Evolutionary conservation across 1,140 invertebrate genomes (phyloP).

Genomic region (Agrypnia vestita): DNA sequence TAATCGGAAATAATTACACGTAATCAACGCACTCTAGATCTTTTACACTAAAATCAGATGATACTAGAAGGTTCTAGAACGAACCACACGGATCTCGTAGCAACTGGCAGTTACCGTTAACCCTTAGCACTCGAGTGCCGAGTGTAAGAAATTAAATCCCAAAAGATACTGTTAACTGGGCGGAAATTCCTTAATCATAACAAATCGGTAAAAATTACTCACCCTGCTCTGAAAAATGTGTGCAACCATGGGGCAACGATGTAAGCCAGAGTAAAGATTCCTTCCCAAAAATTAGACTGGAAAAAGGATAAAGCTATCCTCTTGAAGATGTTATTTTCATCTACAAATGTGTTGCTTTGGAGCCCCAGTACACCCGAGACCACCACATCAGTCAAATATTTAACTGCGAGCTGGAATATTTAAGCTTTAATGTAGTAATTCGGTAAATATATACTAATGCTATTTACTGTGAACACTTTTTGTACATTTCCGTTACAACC

Average conservation of each 20-base stretch:
- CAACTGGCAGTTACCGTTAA: no score
- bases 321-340: slow-evolving; percentile 51
- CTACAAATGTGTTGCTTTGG: slow-evolving; percentile 46
- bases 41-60: no score
- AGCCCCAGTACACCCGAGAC: slow-evolving; percentile 50
- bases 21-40: no score
- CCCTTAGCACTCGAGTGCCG: no score
- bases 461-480: no score
- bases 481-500: no score
- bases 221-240: slow-evolving; percentile 46
- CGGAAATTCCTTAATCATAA: neutral
- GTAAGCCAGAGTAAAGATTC: neutral
- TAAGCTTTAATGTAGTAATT: no score
- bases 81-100: no score
- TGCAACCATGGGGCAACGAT: slow-evolving; percentile 45
- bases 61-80: no score
- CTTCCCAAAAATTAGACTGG: slow-evolving; percentile 43
- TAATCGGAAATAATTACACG: no score
- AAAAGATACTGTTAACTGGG: neutral
- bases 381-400: slow-evolving; percentile 53
- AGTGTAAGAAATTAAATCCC: no score
- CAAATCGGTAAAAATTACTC: slow-evolving; percentile 8
- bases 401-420: slow-evolving; percentile 41
- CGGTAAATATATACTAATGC: no score
- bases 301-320: slow-evolving; percentile 46